These are phyloP conservation scores for Semaprochilodus insignis DNA, from an alignment of 2,797 vertebrate genomes.

Conservation along the genomic window DNA sequence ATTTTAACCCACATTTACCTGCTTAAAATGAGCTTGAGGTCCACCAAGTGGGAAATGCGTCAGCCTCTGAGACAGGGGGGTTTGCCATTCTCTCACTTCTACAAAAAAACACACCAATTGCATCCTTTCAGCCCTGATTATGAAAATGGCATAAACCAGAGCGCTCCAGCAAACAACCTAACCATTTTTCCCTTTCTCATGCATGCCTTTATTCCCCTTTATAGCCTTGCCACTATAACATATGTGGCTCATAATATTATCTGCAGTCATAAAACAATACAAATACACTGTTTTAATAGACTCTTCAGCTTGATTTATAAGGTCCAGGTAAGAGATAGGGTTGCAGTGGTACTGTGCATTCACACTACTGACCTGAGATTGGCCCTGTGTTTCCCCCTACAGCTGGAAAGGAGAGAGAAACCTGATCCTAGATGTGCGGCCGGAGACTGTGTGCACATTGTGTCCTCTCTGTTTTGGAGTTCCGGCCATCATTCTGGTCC, in stretches of 20 bases:
- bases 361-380: neutral
- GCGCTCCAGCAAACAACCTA: slow-evolving; percentile 8
- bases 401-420: neutral
- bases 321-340: slow-evolving; percentile 37
- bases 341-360: neutral
- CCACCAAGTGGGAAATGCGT: slow-evolving; percentile 18
- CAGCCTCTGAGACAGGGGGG: neutral
- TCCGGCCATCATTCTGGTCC: slow-evolving; percentile 22
- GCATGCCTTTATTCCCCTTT: neutral
- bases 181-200: slow-evolving; percentile 5
- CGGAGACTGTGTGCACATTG: neutral
- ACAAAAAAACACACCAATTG: neutral
- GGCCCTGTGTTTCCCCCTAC: neutral
- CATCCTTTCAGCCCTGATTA: neutral
- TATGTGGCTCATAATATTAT: slow-evolving; percentile 50
- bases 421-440: slow-evolving; percentile 1
- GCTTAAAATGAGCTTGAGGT: neutral
- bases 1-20: no score
- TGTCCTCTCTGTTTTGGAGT: slow-evolving; percentile 8
- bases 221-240: neutral
- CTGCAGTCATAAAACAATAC: slow-evolving; percentile 48
- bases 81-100: neutral
- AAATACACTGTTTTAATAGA: slow-evolving; percentile 48
- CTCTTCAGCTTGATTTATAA: slow-evolving; percentile 44
- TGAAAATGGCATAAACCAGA: slow-evolving; percentile 27